Conservation (phyloP, 2,888 invertebrate genomes). For the Blastobasis adustella region DNA sequence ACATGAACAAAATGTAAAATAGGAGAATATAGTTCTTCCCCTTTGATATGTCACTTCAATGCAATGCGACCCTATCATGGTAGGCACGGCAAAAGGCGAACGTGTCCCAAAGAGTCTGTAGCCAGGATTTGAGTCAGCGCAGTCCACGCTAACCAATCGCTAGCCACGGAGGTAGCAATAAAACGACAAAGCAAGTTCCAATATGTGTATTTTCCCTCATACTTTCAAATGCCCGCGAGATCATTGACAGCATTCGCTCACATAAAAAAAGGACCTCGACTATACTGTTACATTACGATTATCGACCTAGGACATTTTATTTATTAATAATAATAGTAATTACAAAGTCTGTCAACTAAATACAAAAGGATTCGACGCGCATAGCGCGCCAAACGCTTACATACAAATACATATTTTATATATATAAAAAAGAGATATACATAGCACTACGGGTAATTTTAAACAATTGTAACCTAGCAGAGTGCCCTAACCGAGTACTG, state of each 20-base stretch:
- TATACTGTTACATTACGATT: conserved; percentile 56
- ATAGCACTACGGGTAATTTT: conserved; percentile 66
- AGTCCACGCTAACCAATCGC: too few relatives aligned
- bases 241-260: conserved; percentile 63
- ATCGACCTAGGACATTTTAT: conserved; percentile 54
- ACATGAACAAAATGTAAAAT: too few relatives aligned
- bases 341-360: conserved; percentile 71
- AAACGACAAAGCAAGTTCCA: conserved; percentile 52
- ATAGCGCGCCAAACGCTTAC: conserved; percentile 63
- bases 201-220: conserved; percentile 59
- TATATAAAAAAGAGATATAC: conserved; percentile 51
- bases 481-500: conserved; percentile 34
- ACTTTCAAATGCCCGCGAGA: conserved; percentile 64
- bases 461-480: conserved; percentile 44
- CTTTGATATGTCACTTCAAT: too few relatives aligned
- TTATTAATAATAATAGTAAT: conserved; percentile 62
- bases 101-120: too few relatives aligned
- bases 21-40: too few relatives aligned
- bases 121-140: too few relatives aligned
- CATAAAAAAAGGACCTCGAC: conserved; percentile 65
- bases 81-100: too few relatives aligned
- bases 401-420: conserved; percentile 53
- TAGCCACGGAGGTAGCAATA: conserved; percentile 15
- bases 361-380: conserved; percentile 59
- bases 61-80: too few relatives aligned